Evolutionary conservation across 2,888 invertebrate genomes (phyloP).

Genomic region (Ichneumoninae sp.): DNA sequence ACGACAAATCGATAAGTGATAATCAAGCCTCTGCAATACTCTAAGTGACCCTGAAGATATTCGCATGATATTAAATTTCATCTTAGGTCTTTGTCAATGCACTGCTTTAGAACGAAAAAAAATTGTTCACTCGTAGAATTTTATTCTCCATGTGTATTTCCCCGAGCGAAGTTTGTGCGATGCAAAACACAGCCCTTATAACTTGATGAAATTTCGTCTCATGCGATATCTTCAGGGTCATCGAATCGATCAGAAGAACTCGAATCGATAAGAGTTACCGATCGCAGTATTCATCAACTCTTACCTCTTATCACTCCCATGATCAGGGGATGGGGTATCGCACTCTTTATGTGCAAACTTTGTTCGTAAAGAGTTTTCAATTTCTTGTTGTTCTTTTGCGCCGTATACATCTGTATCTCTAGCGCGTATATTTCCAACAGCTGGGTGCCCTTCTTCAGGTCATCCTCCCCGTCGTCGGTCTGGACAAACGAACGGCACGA

Average conservation of each 20-base stretch:
- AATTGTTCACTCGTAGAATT: too few relatives aligned
- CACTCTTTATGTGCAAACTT: conserved; percentile 98
- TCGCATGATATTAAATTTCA: too few relatives aligned
- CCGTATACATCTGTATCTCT: conserved; percentile 99
- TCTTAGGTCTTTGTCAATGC: too few relatives aligned
- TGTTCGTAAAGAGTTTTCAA: conserved; percentile 98
- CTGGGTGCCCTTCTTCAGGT: conserved; percentile 98
- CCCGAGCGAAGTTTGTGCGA: too few relatives aligned
- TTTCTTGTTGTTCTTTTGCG: conserved; percentile 99
- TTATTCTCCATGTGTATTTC: too few relatives aligned
- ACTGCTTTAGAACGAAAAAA: too few relatives aligned
- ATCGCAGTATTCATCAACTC: background rate
- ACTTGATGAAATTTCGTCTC: too few relatives aligned
- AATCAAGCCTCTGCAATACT: background rate
- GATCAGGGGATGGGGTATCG: conserved; percentile 99
- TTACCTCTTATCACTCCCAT: conserved; percentile 99
- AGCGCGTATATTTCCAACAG: conserved; percentile 98
- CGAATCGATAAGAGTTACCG: background rate
- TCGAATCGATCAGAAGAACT: background rate
- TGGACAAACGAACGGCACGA: conserved; percentile 79
- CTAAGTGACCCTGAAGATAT: background rate
- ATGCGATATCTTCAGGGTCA: too few relatives aligned
- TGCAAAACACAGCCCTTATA: too few relatives aligned
- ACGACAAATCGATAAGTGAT: background rate
- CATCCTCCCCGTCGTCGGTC: conserved; percentile 99